Conservation (phyloP, 2,113 vertebrate genomes). For the Lota lota region DNA sequence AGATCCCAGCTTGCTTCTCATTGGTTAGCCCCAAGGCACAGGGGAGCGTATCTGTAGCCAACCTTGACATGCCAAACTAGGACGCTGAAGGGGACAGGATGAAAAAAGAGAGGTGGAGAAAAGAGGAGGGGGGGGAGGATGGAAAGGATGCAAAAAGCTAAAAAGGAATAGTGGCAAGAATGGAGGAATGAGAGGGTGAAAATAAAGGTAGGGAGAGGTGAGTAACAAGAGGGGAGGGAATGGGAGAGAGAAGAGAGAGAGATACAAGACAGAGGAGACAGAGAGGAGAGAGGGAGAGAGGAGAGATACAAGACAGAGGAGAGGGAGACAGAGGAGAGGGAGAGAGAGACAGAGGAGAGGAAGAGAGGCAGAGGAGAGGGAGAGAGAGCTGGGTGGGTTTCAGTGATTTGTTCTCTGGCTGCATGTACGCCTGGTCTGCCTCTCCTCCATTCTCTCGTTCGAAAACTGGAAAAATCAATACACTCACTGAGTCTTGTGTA, state of each 20-base stretch:
- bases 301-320: too few species aligned
- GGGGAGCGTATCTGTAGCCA: slow-evolving; percentile 73
- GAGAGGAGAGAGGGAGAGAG: slow-evolving; percentile 34
- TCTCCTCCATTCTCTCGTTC: slow-evolving; percentile 52
- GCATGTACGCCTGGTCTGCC: slow-evolving; percentile 57
- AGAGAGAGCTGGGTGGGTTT: slow-evolving; percentile 26
- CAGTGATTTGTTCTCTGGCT: slow-evolving; percentile 59
- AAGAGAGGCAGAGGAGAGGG: slow-evolving; percentile 27
- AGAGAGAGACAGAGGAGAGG: slow-evolving; percentile 37
- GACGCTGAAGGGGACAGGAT: slow-evolving; percentile 73
- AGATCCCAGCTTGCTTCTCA: slow-evolving; percentile 58
- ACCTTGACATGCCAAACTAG: slow-evolving; percentile 79
- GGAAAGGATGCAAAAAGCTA: neutral
- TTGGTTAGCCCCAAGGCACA: slow-evolving; percentile 72
- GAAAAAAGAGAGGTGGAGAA: slow-evolving; percentile 55
- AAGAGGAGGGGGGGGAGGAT: slow-evolving; percentile 30
- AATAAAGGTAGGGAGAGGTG: slow-evolving; percentile 43
- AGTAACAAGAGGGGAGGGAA: slow-evolving; percentile 19
- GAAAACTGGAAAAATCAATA: slow-evolving; percentile 70
- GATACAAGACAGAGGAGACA: neutral
- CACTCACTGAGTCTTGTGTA: slow-evolving; percentile 50
- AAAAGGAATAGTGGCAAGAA: slow-evolving; percentile 54
- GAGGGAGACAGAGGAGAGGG: neutral
- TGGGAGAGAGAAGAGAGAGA: slow-evolving; percentile 14
- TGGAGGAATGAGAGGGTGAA: slow-evolving; percentile 45